Evolutionary conservation across 2,113 vertebrate species (phyloP).

Genomic region (Myotis yumanensis): DNA sequence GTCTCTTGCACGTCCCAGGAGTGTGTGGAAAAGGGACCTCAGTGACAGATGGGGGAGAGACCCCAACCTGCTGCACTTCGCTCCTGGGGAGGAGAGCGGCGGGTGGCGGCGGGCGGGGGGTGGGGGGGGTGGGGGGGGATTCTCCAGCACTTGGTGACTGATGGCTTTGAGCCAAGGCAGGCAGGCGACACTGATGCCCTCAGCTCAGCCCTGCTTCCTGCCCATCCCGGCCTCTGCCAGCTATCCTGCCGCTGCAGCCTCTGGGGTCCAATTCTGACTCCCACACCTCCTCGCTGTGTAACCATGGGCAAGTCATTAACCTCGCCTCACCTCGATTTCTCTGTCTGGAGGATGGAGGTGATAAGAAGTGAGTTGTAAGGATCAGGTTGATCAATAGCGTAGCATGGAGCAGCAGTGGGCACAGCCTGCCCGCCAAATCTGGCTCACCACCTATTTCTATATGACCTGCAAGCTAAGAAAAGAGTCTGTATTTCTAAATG

Average conservation of each 20-base stretch:
- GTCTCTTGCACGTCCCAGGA: neutral
- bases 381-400: neutral
- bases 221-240: neutral
- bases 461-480: neutral
- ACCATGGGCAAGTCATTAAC: neutral
- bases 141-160: neutral
- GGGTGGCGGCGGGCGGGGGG: too few species aligned
- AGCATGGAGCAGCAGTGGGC: neutral
- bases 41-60: neutral
- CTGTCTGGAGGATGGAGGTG: neutral
- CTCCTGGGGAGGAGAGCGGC: neutral
- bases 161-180: neutral
- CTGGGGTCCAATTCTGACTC: neutral
- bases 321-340: neutral
- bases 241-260: neutral
- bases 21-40: neutral
- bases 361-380: neutral
- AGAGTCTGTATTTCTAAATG: conserved; percentile 12
- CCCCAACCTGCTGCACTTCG: neutral
- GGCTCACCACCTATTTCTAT: neutral
- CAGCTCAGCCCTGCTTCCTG: neutral
- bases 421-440: neutral
- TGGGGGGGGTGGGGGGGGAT: too few species aligned
- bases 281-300: neutral
- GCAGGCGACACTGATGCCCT: neutral